These are phyloP conservation scores for Stichopus chloronotus DNA, from an alignment of 35 echinoderm and acorn worm species.

Conservation along the genomic window DNA sequence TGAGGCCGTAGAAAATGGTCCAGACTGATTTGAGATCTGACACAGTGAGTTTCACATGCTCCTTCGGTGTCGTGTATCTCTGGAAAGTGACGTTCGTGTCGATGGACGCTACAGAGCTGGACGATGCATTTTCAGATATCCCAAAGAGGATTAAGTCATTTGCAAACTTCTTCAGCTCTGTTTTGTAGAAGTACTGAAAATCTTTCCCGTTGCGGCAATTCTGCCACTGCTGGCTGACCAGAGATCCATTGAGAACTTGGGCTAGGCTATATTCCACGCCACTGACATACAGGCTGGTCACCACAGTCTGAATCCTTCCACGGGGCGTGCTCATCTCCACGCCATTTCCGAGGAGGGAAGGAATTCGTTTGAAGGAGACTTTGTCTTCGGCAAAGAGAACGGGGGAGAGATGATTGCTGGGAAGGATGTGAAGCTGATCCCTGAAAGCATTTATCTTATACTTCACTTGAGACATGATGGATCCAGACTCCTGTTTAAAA, in stretches of 20 bases:
- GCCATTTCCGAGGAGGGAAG: constrained; percentile 64
- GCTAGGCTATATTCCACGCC: constrained; percentile 57
- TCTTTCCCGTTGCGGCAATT: constrained; percentile 70
- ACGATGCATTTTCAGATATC: constrained; percentile 12
- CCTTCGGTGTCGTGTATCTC: constrained; percentile 27
- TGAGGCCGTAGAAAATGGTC: constrained; percentile 83
- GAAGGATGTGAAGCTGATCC: constrained; percentile 71
- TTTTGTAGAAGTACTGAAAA: constrained; percentile 79
- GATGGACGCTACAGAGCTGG: constrained; percentile 27
- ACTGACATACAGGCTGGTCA: constrained; percentile 44
- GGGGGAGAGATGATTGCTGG: constrained; percentile 56
- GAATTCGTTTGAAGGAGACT: constrained; percentile 55
- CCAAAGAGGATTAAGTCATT: constrained; percentile 69
- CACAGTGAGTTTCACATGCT: constrained; percentile 60
- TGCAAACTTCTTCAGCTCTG: constrained; percentile 47
- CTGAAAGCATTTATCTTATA: constrained; percentile 57
- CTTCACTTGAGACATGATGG: constrained; percentile 64
- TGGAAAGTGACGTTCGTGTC: constrained; percentile 59
- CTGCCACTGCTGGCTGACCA: constrained; percentile 68
- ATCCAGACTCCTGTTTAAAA: constrained; percentile 58
- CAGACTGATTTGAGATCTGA: constrained; percentile 64
- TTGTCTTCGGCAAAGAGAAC: constrained; percentile 4
- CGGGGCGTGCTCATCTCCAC: constrained; percentile 52
- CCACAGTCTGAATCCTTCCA: constrained; percentile 57
- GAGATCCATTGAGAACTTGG: constrained; percentile 80